Conservation (phyloP, 2,113 vertebrate species). For the Euleptes europaea region DNA sequence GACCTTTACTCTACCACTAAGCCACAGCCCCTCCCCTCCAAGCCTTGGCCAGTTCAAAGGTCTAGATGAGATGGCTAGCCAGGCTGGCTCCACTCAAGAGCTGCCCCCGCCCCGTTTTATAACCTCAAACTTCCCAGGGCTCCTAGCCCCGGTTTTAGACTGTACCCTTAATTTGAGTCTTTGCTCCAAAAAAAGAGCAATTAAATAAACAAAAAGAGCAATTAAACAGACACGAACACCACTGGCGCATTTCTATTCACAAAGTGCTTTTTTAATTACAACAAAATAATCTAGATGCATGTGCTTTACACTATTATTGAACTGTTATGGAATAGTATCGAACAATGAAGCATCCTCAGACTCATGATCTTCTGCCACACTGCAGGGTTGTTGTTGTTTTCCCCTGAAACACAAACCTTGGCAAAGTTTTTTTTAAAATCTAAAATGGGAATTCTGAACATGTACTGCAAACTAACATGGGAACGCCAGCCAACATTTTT, state of each 20-base stretch:
- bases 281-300: conserved; percentile 13
- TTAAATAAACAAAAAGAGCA: neutral
- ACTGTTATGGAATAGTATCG: neutral
- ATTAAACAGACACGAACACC: neutral
- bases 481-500: neutral
- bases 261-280: conserved; percentile 34
- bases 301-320: neutral
- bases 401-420: neutral
- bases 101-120: too few species aligned
- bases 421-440: neutral
- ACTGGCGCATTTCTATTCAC: neutral
- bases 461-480: neutral
- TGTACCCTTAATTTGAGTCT: neutral
- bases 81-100: too few species aligned
- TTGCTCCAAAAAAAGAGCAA: neutral
- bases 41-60: too few species aligned
- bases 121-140: neutral
- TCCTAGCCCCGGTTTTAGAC: neutral
- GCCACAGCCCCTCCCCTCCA: too few species aligned
- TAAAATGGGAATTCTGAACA: neutral
- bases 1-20: too few species aligned
- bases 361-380: neutral
- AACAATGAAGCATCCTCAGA: neutral
- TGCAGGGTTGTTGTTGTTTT: too few species aligned
- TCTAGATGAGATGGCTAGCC: too few species aligned